These are phyloP conservation scores for Eubucco bourcierii DNA, from an alignment of 2,113 vertebrate species.

Conservation along the genomic window DNA sequence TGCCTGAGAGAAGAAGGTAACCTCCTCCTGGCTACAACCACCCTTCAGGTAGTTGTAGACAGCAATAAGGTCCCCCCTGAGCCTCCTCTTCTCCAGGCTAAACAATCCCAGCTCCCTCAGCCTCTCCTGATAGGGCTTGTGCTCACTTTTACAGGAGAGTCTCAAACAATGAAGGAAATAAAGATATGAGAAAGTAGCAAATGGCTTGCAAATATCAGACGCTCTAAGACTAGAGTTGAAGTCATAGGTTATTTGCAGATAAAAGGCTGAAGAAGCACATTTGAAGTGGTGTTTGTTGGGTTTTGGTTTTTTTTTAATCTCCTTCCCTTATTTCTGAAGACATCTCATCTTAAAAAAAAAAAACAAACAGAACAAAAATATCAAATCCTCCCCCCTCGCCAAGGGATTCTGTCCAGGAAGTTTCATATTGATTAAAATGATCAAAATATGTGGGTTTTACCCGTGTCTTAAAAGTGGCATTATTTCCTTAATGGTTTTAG, in stretches of 20 bases:
- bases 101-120: no score
- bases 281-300: background rate
- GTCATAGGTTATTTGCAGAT: fast-evolving
- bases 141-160: background rate
- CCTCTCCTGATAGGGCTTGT: no score
- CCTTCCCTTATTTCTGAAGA: background rate
- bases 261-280: background rate
- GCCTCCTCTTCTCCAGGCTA: no score
- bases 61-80: no score
- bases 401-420: background rate
- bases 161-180: background rate
- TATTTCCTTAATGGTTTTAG: background rate
- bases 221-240: background rate
- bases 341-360: background rate
- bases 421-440: background rate
- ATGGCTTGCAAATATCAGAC: background rate
- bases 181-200: background rate
- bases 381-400: background rate
- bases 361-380: background rate
- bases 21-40: no score
- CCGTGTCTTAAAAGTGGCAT: background rate
- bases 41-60: no score
- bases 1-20: no score
- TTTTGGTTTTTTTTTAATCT: background rate
- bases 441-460: background rate